These are phyloP conservation scores for Calonectris borealis DNA, from an alignment of 2,113 vertebrate genomes.

Conservation along the genomic window DNA sequence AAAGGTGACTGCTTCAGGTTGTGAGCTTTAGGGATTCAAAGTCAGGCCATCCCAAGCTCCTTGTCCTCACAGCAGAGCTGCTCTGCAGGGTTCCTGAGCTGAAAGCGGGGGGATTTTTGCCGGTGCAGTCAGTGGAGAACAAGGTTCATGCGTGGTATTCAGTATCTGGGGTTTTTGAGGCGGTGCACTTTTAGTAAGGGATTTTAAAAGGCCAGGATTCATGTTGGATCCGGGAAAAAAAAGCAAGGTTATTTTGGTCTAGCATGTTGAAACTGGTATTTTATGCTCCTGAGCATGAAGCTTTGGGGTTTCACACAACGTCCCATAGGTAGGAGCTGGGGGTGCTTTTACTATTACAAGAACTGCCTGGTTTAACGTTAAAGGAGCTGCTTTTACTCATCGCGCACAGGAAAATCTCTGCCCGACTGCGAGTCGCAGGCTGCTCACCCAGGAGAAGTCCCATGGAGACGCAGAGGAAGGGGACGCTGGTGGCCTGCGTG, in stretches of 20 bases:
- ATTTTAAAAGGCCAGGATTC: not conserved
- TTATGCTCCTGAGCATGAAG: not conserved
- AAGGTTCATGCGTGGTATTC: fast-evolving
- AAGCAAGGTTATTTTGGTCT: not conserved
- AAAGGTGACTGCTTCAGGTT: fast-evolving
- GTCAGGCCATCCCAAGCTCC: fast-evolving
- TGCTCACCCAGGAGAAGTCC: slow-evolving; percentile 88
- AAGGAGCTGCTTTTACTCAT: not conserved
- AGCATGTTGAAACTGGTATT: not conserved
- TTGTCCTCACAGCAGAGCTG: no score
- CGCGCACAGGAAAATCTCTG: fast-evolving
- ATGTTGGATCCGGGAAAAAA: fast-evolving
- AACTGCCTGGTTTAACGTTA: fast-evolving
- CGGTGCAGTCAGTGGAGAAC: fast-evolving
- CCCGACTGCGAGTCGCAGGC: not conserved
- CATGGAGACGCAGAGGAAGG: slow-evolving; percentile 91
- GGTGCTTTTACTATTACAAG: not conserved
- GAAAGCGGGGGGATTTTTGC: not conserved
- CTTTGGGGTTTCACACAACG: not conserved
- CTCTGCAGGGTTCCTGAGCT: not conserved
- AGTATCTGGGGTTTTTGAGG: not conserved
- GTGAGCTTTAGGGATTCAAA: fast-evolving
- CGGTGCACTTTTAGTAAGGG: not conserved
- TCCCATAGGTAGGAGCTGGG: not conserved
- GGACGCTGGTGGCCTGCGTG: slow-evolving; percentile 81